Percentiles rank a stretch among this genome's conserved stretches.
phyloP scores from a whole-genome alignment of 2,888 invertebrate genomes.

The Magallana nippona region DNA sequence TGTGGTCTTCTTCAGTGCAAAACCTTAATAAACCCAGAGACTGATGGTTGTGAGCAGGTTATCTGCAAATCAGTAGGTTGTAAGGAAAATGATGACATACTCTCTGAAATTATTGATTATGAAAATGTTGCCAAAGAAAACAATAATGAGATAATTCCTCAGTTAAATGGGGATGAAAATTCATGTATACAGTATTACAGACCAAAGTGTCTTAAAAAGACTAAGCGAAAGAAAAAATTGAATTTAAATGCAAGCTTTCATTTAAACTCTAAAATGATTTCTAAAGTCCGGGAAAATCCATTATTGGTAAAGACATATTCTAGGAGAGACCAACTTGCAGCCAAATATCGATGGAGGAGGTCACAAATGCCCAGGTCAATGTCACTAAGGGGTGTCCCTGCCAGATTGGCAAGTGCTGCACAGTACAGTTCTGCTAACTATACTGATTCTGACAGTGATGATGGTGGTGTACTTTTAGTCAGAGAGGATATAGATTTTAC shows the following conservation, averaged over 20 bases:
- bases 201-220: slow-evolving; percentile 38
- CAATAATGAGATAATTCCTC: slow-evolving; percentile 35
- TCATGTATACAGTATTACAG: slow-evolving; percentile 43
- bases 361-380: slow-evolving; percentile 42
- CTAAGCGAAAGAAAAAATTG: slow-evolving; percentile 23
- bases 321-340: slow-evolving; percentile 13
- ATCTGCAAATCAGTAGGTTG: slow-evolving; percentile 26
- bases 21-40: slow-evolving; percentile 10
- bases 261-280: slow-evolving; percentile 32
- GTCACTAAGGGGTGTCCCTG: slow-evolving; percentile 45
- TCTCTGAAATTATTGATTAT: slow-evolving; percentile 20
- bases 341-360: slow-evolving; percentile 16
- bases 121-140: slow-evolving; percentile 41
- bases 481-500: slow-evolving; percentile 59
- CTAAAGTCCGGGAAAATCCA: slow-evolving; percentile 38
- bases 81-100: slow-evolving; percentile 31
- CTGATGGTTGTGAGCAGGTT: slow-evolving; percentile 36
- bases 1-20: slow-evolving; percentile 38
- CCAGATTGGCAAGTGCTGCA: slow-evolving; percentile 46
- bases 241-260: not conserved
- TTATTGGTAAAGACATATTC: slow-evolving; percentile 19
- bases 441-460: slow-evolving; percentile 53
- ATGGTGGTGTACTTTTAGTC: slow-evolving; percentile 56
- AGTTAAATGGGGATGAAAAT: slow-evolving; percentile 35
- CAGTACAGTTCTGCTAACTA: slow-evolving; percentile 29